Base-by-base conservation (phyloP, 2,797 vertebrate species). In the Okamejei kenojei region DNA sequence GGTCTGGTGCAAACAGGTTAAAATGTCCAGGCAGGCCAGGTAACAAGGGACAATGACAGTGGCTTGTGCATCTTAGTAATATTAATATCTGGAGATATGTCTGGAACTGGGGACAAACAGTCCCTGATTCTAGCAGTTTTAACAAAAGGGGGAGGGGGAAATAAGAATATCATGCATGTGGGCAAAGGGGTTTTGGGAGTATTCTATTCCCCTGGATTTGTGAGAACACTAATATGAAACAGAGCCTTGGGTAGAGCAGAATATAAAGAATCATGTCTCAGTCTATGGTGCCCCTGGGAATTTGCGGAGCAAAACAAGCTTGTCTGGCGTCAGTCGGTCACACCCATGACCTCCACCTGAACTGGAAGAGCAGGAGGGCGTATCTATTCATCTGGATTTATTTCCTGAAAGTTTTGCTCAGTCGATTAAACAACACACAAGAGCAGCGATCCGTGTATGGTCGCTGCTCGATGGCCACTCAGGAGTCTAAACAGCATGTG, bases 321-420 rank as follows among this genome's bases (percentile, higher is more conserved):
- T 74, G 71, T 13, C 68, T 92, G 90, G 90, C 90, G 68, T 92
- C 90, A 92, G 90, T 74, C 68, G 21, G 71, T 92, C 90, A 92
- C 90, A 92, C 90, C 90, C 90, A 74, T 92, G 90, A 92, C 90
- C 90, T 92, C 38, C 38, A 92, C 38, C 21, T 92, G 90, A 92
- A 92, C 90, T 15, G 65, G 1, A 45, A 45, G 45, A 54, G 71
- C 90, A 92, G 90, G 38, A 92, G 90, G 90, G 90, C 21, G 90
- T 92, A 92, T 92, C 90, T 58, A 92, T 92, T 74, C 35, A 74
- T 74, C 71, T 92, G 65, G 68, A 54, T 92, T 92, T 92, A 73
- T 76, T 92, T 92, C 90, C 90, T 92, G 90, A 92, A 92, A 92
- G 35, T 92, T 92, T 92, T 45, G 38, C 90, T 92, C 65, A 74